phyloP scores from a whole-genome alignment of 2,113 vertebrate genomes.

The Penelope pileata region DNA sequence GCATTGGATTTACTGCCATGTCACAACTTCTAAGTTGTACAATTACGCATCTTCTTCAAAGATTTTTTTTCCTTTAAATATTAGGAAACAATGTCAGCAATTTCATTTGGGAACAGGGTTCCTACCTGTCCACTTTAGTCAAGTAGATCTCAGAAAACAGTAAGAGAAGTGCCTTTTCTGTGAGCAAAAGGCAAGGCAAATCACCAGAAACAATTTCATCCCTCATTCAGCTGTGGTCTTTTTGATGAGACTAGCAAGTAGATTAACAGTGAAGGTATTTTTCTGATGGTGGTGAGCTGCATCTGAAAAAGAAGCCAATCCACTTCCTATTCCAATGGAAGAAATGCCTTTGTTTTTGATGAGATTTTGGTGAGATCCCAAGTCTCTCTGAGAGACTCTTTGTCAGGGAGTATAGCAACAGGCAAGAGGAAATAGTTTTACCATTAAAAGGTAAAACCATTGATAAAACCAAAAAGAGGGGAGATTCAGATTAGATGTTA shows the following conservation, averaged over 20 bases:
- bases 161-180: rapidly evolving
- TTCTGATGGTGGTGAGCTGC: background rate
- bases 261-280: background rate
- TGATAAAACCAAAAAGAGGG: no score
- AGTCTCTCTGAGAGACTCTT: background rate
- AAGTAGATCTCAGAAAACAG: background rate
- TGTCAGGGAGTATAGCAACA: background rate
- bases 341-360: background rate
- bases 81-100: background rate
- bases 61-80: background rate
- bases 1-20: background rate
- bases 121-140: background rate
- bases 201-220: background rate
- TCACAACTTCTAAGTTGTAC: background rate
- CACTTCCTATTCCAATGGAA: background rate
- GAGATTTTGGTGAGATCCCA: rapidly evolving
- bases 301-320: background rate
- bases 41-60: background rate
- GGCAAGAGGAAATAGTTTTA: background rate
- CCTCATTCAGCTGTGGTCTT: background rate
- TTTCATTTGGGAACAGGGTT: background rate
- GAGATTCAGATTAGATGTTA: background rate
- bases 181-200: background rate
- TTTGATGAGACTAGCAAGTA: background rate
- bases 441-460: no score